These are phyloP conservation scores for Apis laboriosa DNA, from an alignment of 1,140 invertebrate genomes.

Conservation along the genomic window DNA sequence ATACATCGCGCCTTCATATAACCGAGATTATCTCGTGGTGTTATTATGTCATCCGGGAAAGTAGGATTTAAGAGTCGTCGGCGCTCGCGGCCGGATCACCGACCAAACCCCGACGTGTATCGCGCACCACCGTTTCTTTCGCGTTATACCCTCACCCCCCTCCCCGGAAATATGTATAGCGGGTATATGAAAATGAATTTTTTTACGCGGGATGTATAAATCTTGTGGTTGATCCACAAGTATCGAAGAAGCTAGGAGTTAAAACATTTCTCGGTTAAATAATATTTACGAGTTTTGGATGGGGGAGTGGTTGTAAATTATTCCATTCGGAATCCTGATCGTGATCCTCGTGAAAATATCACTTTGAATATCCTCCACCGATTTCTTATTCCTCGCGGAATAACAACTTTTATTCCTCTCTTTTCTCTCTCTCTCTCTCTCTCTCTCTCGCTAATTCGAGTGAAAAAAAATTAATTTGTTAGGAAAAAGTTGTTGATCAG, in stretches of 20 bases:
- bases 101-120: neutral
- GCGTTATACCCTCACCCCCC: neutral
- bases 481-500: too few species aligned
- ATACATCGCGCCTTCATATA: slow-evolving; percentile 11
- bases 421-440: too few species aligned
- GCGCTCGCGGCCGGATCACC: neutral
- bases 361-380: neutral
- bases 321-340: neutral
- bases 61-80: slow-evolving; percentile 25
- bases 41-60: slow-evolving; percentile 43
- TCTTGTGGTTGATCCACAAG: too few species aligned
- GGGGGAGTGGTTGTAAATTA: neutral
- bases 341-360: neutral
- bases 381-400: neutral
- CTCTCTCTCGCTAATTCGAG: too few species aligned
- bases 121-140: neutral
- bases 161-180: neutral
- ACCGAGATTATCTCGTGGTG: slow-evolving; percentile 52
- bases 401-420: too few species aligned
- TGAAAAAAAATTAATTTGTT: too few species aligned
- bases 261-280: neutral
- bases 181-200: slow-evolving; percentile 21
- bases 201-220: neutral
- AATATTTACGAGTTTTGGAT: neutral
- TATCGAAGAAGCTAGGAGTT: neutral